Percentiles rank a stretch among this genome's conserved stretches.
Conservation (phyloP, 2,797 vertebrate genomes). For the Hephaestus fuliginosus region DNA sequence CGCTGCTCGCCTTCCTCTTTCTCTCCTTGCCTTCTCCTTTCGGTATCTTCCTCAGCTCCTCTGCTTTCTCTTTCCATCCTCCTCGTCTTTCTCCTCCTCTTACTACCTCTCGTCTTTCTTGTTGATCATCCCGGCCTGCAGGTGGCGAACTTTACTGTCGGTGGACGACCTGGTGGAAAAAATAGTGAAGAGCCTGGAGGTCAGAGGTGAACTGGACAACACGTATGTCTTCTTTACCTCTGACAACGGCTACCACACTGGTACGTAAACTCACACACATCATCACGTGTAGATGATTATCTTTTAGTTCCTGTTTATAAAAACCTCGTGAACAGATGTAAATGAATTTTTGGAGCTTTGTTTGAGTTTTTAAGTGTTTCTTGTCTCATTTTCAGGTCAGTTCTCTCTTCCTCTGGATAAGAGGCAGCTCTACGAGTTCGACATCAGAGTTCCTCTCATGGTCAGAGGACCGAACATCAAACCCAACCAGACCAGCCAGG, state of each 20-base stretch:
- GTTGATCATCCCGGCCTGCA: slow-evolving; percentile 55
- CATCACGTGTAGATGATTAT: too few relatives aligned
- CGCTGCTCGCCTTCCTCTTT: background rate
- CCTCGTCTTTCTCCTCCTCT: background rate
- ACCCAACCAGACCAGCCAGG: slow-evolving; percentile 94
- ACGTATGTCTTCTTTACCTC: slow-evolving; percentile 97
- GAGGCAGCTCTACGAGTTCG: slow-evolving; percentile 97
- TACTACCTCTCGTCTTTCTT: background rate
- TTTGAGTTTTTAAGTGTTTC: too few relatives aligned
- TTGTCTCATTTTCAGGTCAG: slow-evolving; percentile 86
- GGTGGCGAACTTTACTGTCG: slow-evolving; percentile 96
- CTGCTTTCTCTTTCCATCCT: background rate
- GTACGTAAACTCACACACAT: slow-evolving; percentile 68
- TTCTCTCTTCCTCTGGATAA: slow-evolving; percentile 98
- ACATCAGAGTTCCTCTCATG: slow-evolving; percentile 96
- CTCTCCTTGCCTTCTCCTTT: background rate
- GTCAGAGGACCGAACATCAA: slow-evolving; percentile 96
- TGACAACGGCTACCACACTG: slow-evolving; percentile 98
- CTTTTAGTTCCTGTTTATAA: background rate
- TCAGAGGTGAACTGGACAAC: slow-evolving; percentile 90
- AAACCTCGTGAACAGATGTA: background rate
- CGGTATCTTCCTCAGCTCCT: background rate
- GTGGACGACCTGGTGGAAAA: slow-evolving; percentile 97
- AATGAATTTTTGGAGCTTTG: background rate
- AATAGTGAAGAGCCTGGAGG: slow-evolving; percentile 91